Conservation (phyloP, 1,140 invertebrate genomes). For the Panagrolaimus sp. region DNA sequence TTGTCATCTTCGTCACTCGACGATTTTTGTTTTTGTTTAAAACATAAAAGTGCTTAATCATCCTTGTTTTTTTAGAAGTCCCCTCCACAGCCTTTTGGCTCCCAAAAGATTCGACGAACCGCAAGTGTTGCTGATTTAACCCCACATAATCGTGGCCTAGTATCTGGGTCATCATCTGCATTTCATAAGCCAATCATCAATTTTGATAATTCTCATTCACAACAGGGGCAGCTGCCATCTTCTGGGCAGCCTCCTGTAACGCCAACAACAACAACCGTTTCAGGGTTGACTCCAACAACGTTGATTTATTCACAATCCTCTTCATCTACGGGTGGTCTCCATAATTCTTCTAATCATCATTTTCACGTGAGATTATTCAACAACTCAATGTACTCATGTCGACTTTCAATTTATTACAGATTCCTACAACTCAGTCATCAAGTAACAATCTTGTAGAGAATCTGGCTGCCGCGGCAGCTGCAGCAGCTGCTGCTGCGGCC, state of each 20-base stretch:
- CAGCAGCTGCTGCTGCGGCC: not conserved
- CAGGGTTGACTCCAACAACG: not conserved
- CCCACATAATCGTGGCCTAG: not conserved
- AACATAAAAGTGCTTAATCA: not conserved
- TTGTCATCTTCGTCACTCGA: not conserved
- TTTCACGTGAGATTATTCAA: not conserved
- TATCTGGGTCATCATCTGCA: not conserved
- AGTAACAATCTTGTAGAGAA: constrained; percentile 6
- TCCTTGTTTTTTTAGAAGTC: not conserved
- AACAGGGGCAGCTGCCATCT: not conserved
- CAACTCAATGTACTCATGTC: not conserved
- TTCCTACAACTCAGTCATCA: constrained; percentile 3
- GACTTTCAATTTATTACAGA: constrained; percentile 10
- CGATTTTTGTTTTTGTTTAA: not conserved
- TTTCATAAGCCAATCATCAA: not conserved
- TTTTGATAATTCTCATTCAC: not conserved
- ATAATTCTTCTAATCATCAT: not conserved
- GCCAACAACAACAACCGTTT: no score
- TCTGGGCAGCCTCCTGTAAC: not conserved
- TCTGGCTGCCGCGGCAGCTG: constrained; percentile 12
- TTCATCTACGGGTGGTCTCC: not conserved
- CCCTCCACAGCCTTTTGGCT: not conserved
- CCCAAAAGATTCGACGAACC: constrained; percentile 6
- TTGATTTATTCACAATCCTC: constrained; percentile 9
- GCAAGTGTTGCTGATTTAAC: constrained; percentile 7